Base-by-base conservation (phyloP, 2,113 vertebrate genomes). In the Poecile atricapillus region DNA sequence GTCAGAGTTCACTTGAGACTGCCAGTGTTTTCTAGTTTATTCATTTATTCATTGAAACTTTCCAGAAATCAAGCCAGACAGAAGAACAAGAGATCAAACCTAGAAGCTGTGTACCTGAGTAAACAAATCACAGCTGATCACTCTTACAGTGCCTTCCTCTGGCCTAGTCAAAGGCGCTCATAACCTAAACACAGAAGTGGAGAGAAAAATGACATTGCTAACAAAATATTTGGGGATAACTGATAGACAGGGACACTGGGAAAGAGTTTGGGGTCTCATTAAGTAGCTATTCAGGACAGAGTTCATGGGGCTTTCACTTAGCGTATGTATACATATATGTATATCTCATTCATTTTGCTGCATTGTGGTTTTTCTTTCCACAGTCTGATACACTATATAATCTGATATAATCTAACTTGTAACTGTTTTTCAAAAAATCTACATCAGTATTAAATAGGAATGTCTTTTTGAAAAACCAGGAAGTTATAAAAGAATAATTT, bases 81-180 rank as follows among this genome's bases (percentile, higher is more conserved):
- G 82, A 94, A 93, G 46, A 97, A 53, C 18, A 73, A 37, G 33
- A 90, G 62, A 50, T n/a, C n/a, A n/a, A n/a, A n/a, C n/a, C n/a
- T 43, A 43, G 44, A 79, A 82, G 58, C 11, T 1, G 10, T 27
- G 68, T 69, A 71, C 24, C 23, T 64, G n/a, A 43, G 25, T 19
- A 43, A 73, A 27, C 46, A 78, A 39, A 63, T 69, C 58, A 13
- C 68, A 82, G 56, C 63, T 62, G 33, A 70, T 31, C 39, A 15
- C 21, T 50, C 17, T 55, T 43, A 58, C 6, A 63, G 71, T 30
- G 52, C n/a, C n/a, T 67, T 83, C 27, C 37, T 75, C 62, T 58
- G 31, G 24, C 43, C 43, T 25, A 43, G 35, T 41, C 60, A 83
- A 39, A 83, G n/a, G 15, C 7, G n/a, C n/a, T 12, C 13, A 22